Base-by-base conservation (phyloP, 2,113 vertebrate genomes). In the Lontra canadensis region DNA sequence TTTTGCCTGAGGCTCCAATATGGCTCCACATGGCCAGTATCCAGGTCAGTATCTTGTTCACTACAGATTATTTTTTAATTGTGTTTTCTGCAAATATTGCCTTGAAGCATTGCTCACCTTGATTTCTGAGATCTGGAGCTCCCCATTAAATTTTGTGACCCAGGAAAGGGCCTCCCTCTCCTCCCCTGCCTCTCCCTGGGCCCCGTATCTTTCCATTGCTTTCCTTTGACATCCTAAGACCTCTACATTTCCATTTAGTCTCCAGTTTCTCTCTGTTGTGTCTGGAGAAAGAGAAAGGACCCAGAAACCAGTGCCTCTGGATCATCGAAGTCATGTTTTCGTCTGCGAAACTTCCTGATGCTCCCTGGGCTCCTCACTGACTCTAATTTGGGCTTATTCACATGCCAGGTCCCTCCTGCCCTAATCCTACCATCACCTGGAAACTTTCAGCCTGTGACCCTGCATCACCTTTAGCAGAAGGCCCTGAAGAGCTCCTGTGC, bases 381-480 rank as follows among this genome's bases (percentile, higher is more conserved):
- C 52, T n/a, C 11, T 47, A 44, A 63, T 34, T 9, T 0, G 55
- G 47, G 39, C 47, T 65, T 31, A 4, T 59, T 65, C 42, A 23
- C 29, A 10, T 2, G 21, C 57, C n/a, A 8, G 14, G 44, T 69
- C 88, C 61, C 74, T 91, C 52, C 36, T 11, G 1, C 20, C 71
- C 61, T 69, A 18, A 21, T 23, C 67, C n/a, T 0, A 0, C 55
- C 55, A 17, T 59, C 79, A 39, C 76, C 73, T 57, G 74, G 83
- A 79, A 78, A 17, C 82, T 92, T 26, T 10, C 15, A 44, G 71
- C 79, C 73, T n/a, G 15, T 89, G 95, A 88, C 94, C 92, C 69
- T 31, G 11, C 0, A 0, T 69, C 20, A 82, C 95, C 96, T 65
- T 67, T 12, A 20, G 18, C 90, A 59, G 39, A 34, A 92, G 11